A percentile compares a stretch with the other conserved stretches of the same genome.
These are phyloP conservation scores for Drosophila melanica DNA, from an alignment of 1,140 invertebrate species.

Conservation along the genomic window DNA sequence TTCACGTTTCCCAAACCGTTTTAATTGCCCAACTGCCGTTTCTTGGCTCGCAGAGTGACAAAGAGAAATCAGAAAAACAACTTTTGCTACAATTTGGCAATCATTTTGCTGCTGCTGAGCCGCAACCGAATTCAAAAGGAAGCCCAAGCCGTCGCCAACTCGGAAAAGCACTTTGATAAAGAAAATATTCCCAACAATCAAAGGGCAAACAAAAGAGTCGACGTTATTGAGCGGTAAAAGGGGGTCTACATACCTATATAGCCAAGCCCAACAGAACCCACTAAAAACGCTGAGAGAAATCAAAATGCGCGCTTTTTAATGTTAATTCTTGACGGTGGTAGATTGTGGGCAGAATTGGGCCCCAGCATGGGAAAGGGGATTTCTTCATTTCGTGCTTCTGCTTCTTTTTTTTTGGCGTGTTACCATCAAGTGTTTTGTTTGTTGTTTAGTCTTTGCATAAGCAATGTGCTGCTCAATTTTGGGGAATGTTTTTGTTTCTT, in stretches of 20 bases:
- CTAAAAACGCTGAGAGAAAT: constrained; percentile 42
- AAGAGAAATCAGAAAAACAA: background rate
- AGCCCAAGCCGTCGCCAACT: constrained; percentile 14
- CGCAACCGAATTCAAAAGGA: constrained; percentile 20
- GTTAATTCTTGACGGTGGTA: constrained; percentile 36
- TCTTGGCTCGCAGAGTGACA: background rate
- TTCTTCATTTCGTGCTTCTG: constrained; percentile 4
- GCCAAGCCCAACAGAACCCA: constrained; percentile 7
- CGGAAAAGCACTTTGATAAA: constrained; percentile 53
- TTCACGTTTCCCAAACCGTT: background rate
- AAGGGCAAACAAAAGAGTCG: constrained; percentile 46
- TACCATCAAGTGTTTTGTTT: constrained; percentile 23
- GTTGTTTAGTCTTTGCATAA: constrained; percentile 47
- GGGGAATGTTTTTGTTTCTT: constrained; percentile 38
- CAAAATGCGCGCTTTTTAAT: constrained; percentile 54
- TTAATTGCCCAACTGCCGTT: background rate
- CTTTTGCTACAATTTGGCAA: constrained; percentile 38
- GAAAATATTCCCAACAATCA: constrained; percentile 53
- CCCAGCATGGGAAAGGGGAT: constrained; percentile 41
- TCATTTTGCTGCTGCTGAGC: constrained; percentile 30
- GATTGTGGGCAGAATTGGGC: too few relatives aligned
- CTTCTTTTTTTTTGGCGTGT: constrained; percentile 10
- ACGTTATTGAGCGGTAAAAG: background rate
- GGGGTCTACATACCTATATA: background rate
- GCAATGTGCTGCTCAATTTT: constrained; percentile 44